phyloP scores from a whole-genome alignment of 2,797 vertebrate species.

The Lepus oiostolus region DNA sequence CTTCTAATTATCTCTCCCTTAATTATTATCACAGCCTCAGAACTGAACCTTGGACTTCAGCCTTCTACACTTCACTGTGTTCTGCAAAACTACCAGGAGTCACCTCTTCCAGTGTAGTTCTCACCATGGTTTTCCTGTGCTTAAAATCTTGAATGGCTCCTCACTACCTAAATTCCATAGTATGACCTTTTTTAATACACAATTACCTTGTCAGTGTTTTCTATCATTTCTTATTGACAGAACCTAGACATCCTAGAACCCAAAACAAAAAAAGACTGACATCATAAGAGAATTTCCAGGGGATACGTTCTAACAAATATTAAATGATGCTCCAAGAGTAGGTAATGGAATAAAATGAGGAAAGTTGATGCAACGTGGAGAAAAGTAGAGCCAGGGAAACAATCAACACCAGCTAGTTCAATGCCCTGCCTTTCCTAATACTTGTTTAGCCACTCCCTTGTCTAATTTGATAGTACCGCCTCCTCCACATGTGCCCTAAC shows the following conservation, averaged over 20 bases:
- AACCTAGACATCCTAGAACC: not conserved
- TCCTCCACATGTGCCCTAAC: not conserved
- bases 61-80: not conserved
- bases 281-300: not conserved
- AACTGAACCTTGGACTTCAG: not conserved
- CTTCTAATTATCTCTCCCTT: not conserved
- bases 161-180: not conserved
- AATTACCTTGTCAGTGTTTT: not conserved
- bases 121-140: not conserved
- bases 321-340: not conserved
- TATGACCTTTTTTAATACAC: not conserved
- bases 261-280: not conserved
- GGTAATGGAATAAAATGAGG: not conserved
- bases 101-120: not conserved
- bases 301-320: not conserved
- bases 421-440: not conserved
- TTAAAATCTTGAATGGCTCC: not conserved
- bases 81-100: not conserved
- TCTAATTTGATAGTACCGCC: not conserved
- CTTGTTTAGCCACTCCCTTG: not conserved
- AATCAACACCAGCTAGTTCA: not conserved
- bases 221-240: not conserved
- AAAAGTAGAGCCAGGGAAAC: slow-evolving; percentile 34
- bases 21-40: not conserved
- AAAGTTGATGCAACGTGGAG: not conserved